Percentiles rank a stretch among this genome's conserved stretches.
These are phyloP conservation scores for Parapsyche elsis DNA, from an alignment of 1,140 invertebrate species.

Conservation along the genomic window DNA sequence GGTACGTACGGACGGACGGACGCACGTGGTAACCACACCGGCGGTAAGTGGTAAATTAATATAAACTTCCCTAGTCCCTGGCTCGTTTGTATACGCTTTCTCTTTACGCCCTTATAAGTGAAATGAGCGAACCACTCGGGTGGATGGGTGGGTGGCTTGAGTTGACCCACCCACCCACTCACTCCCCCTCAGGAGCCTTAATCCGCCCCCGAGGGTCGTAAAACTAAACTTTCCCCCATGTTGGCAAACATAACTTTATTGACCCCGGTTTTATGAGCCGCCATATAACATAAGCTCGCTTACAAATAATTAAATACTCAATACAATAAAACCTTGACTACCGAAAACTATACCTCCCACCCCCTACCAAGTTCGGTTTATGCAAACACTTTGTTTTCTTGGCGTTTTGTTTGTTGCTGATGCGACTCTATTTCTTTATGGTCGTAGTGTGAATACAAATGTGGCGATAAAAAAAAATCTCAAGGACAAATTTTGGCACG, in stretches of 20 bases:
- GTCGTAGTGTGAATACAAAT: too few species aligned
- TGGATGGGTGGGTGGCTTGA: neutral
- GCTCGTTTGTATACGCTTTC: slow-evolving; percentile 41
- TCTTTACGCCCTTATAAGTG: slow-evolving; percentile 39
- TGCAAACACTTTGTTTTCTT: too few species aligned
- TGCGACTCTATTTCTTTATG: too few species aligned
- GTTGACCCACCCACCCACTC: slow-evolving; percentile 14
- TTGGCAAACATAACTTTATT: slow-evolving; percentile 46
- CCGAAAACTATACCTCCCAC: too few species aligned
- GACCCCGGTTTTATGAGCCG: slow-evolving; percentile 47
- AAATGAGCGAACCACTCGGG: slow-evolving; percentile 16
- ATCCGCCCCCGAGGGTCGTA: slow-evolving; percentile 45
- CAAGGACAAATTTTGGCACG: too few species aligned
- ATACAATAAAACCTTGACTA: slow-evolving; percentile 37
- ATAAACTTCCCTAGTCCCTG: slow-evolving; percentile 40
- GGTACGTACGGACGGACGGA: neutral
- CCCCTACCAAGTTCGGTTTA: too few species aligned
- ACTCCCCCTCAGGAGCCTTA: slow-evolving; percentile 5
- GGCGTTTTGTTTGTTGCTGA: too few species aligned
- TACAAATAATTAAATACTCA: slow-evolving; percentile 48
- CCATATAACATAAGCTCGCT: slow-evolving; percentile 45
- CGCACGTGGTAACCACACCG: slow-evolving; percentile 25
- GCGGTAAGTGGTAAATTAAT: slow-evolving; percentile 41
- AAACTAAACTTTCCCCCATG: slow-evolving; percentile 45
- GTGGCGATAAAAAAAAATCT: too few species aligned